Conservation (phyloP, 2,888 invertebrate species). For the Amiota mariae region DNA sequence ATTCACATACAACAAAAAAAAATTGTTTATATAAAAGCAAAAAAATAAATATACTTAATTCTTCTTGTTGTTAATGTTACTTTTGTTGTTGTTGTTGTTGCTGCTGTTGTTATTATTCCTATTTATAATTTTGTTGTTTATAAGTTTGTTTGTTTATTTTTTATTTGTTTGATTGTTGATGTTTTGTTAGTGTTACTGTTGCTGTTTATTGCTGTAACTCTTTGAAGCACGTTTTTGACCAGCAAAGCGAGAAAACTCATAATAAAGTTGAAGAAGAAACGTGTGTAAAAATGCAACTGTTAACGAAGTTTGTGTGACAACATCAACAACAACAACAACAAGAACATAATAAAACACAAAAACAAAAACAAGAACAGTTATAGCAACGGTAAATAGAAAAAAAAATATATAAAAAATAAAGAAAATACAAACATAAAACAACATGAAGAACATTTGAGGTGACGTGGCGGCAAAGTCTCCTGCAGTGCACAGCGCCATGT, state of each 20-base stretch:
- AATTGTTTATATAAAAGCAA: too few species aligned
- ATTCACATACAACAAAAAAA: too few species aligned
- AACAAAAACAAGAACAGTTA: too few species aligned
- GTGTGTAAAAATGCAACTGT: slow-evolving; percentile 14
- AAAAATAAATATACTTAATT: too few species aligned
- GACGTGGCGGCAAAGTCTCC: slow-evolving; percentile 35
- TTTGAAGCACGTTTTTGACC: slow-evolving; percentile 22
- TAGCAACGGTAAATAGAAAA: too few species aligned
- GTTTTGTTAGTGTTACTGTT: slow-evolving; percentile 35
- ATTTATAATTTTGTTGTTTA: background rate
- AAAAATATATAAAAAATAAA: background rate
- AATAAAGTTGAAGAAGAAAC: background rate
- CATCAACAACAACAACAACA: background rate
- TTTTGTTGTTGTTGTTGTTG: slow-evolving; percentile 24
- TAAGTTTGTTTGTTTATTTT: background rate
- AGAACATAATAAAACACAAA: too few species aligned
- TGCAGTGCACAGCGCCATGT: slow-evolving; percentile 31
- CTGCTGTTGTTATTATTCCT: slow-evolving; percentile 36
- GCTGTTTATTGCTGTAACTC: slow-evolving; percentile 26
- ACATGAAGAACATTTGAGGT: slow-evolving; percentile 24
- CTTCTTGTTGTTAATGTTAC: too few species aligned
- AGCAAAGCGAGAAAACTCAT: background rate
- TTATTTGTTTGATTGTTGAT: slow-evolving; percentile 42
- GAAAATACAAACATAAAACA: background rate
- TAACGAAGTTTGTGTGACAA: slow-evolving; percentile 35